phyloP scores from a whole-genome alignment of 2,113 vertebrate genomes.

The Melanocharis versteri region DNA sequence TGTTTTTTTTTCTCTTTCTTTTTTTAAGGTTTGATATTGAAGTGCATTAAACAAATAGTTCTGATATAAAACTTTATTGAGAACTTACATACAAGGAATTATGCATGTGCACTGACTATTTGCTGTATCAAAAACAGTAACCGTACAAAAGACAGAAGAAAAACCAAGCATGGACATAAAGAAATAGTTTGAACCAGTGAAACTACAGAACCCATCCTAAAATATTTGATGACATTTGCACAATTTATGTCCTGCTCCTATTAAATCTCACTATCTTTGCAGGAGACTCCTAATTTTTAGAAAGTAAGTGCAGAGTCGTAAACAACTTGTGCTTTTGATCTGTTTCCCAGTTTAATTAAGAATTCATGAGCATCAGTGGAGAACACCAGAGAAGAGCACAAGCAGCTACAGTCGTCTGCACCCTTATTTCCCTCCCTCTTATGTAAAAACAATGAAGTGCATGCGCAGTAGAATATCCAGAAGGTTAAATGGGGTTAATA shows the following conservation, averaged over 20 bases:
- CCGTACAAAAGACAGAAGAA: background rate
- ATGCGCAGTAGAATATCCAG: background rate
- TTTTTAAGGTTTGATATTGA: background rate
- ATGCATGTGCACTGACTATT: background rate
- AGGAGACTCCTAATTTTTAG: background rate
- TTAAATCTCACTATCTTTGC: background rate
- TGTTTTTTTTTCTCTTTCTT: background rate
- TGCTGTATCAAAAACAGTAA: background rate
- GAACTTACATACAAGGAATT: background rate
- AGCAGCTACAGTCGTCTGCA: background rate
- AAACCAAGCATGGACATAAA: background rate
- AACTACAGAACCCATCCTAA: background rate
- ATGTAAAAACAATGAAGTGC: background rate
- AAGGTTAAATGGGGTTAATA: background rate
- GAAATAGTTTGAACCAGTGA: background rate
- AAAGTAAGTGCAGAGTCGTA: background rate
- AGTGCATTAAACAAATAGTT: background rate
- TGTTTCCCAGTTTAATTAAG: background rate
- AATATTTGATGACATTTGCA: background rate
- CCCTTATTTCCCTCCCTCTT: background rate
- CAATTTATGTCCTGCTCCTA: background rate
- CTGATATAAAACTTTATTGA: background rate
- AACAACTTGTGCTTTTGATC: background rate
- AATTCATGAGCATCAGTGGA: background rate
- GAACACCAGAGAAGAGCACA: background rate